phyloP scores from a whole-genome alignment of 2,888 invertebrate genomes.

The Bedellia somnulentella region DNA sequence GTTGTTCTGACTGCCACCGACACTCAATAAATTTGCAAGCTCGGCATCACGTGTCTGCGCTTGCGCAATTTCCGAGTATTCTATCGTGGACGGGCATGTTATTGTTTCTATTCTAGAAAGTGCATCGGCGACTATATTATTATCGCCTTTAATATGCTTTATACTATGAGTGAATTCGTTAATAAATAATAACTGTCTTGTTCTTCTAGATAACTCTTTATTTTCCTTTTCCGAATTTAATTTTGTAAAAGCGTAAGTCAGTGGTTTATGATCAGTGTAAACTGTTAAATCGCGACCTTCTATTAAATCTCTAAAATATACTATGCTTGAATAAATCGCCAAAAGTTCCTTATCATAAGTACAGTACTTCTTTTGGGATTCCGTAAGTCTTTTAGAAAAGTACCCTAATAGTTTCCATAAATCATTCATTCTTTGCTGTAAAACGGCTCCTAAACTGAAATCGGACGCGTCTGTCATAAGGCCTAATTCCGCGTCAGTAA shows the following conservation, averaged over 20 bases:
- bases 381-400: not conserved
- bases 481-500: conserved; percentile 10
- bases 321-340: conserved; percentile 8
- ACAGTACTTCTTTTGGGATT: not conserved
- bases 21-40: not conserved
- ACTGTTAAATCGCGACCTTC: too few species aligned
- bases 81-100: not conserved
- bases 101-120: conserved; percentile 2
- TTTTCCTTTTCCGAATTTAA: not conserved
- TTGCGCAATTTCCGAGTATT: conserved; percentile 1
- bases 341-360: conserved; percentile 6
- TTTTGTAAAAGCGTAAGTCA: conserved; percentile 1
- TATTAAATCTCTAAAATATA: conserved; percentile 6
- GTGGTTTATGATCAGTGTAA: conserved; percentile 3
- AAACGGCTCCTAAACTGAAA: not conserved
- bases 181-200: conserved; percentile 9
- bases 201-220: conserved; percentile 5
- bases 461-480: conserved; percentile 18
- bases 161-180: conserved; percentile 6
- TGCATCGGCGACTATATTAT: conserved; percentile 2
- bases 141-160: conserved; percentile 4
- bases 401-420: not conserved
- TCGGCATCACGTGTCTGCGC: not conserved
- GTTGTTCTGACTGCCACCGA: too few species aligned
- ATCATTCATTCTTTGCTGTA: not conserved